phyloP scores from a whole-genome alignment of 2,888 invertebrate genomes.

The Cheilosia pagana region DNA sequence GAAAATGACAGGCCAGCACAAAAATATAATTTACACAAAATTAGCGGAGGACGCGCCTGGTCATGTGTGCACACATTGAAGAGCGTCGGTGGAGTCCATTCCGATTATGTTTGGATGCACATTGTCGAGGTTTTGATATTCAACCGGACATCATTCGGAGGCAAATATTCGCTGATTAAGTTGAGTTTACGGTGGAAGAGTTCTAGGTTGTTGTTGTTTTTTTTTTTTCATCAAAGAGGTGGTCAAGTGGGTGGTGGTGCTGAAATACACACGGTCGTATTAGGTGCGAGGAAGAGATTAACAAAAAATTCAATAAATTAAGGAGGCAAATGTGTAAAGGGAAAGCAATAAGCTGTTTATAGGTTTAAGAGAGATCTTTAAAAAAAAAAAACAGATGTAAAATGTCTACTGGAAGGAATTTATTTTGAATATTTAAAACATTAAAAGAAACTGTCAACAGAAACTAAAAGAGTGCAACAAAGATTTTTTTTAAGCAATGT shows the following conservation, averaged over 20 bases:
- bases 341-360: too few relatives aligned
- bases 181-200: slow-evolving; percentile 62
- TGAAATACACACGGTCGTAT: slow-evolving; percentile 16
- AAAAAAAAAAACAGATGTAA: too few relatives aligned
- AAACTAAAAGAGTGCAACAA: too few relatives aligned
- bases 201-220: slow-evolving; percentile 18
- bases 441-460: too few relatives aligned
- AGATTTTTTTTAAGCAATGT: too few relatives aligned
- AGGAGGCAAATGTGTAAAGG: not conserved
- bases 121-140: slow-evolving; percentile 65
- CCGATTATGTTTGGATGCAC: slow-evolving; percentile 72
- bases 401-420: too few relatives aligned
- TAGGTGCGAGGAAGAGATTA: slow-evolving; percentile 63
- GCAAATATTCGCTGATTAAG: slow-evolving; percentile 73
- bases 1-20: slow-evolving; percentile 69
- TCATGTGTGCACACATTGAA: slow-evolving; percentile 73
- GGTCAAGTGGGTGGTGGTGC: not conserved
- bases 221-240: not conserved
- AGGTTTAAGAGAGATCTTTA: too few relatives aligned
- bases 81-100: slow-evolving; percentile 70
- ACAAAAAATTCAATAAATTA: slow-evolving; percentile 30
- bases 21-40: slow-evolving; percentile 75
- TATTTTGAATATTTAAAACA: too few relatives aligned
- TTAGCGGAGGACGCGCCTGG: slow-evolving; percentile 72
- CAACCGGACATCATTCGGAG: slow-evolving; percentile 70